Evolutionary conservation across 2,888 invertebrate genomes (phyloP), one percentile per base, ranked within the genome.

Genomic region (Thyatira batis): DNA sequence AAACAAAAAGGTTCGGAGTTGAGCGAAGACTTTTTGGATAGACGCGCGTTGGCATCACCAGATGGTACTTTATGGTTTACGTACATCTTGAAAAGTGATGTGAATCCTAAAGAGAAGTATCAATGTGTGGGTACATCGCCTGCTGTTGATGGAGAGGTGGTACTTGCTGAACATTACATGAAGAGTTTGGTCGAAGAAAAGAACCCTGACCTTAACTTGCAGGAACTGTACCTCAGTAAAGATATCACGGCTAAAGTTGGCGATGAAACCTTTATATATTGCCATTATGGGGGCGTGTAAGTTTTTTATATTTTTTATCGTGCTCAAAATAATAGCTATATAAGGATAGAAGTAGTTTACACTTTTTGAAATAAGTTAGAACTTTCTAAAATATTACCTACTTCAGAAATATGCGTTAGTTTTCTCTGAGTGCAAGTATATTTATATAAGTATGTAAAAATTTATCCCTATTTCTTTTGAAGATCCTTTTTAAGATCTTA

Each of bases 221-320:
- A 78, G 0, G 77, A 80, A 3, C 85, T 83, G 54, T 90, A 85
- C 43, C 60, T 83, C 1, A 87, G 83, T 54, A 69, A 70, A 0
- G 81, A 89, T 51, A 69, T 79, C 52, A 67, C 78, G 0, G 81
- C 76, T 0, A 77, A 75, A 30, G 79, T 72, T 20, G 87, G 85
- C 0, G 75, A 82, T 3, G 64, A 71, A 0, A 82, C 82, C 0
- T 78, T 73, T 69, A 70, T 90, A 11, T 89, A 85, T 72, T 90
- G 90, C 62, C 85, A 89, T 39, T 89, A 83, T 51, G 88, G 87
- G 44, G 87, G 90, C 57, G 84, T 78, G 90, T 90, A 51, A 86
- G 88, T 85, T 27, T 17, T 50, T 33, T 20, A n/a, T n/a, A n/a
- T 28, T 20, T 11, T 17, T 10, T 39, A 33, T n/a, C 50, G 21